Conservation (phyloP, 2,797 vertebrate genomes). For the Delichon dasypus region DNA sequence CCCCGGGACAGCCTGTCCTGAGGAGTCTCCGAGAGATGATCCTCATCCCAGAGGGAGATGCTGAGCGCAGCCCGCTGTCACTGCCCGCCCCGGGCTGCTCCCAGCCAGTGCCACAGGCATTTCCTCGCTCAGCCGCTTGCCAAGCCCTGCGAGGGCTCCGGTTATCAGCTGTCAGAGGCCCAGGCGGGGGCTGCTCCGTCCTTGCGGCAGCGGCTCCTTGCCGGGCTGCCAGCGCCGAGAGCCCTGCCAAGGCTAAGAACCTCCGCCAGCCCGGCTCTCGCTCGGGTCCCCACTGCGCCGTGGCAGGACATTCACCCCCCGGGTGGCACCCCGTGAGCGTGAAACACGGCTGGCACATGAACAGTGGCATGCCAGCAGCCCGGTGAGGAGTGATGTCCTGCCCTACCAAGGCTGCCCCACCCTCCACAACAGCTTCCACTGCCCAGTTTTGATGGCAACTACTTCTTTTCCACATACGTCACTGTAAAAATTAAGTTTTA, state of each 20-base stretch:
- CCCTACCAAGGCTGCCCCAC: background rate
- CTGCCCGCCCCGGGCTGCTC: background rate
- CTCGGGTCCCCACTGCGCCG: background rate
- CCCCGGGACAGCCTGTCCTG: background rate
- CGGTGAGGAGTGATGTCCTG: background rate
- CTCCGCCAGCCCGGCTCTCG: background rate
- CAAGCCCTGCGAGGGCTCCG: background rate
- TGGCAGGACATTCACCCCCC: background rate
- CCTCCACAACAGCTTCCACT: background rate
- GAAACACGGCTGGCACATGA: background rate
- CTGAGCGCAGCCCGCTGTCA: background rate
- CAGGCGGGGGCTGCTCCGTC: background rate
- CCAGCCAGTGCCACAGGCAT: conserved; percentile 38
- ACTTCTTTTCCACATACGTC: background rate
- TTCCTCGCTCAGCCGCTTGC: conserved; percentile 30
- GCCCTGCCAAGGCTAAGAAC: background rate
- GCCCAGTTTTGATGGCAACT: background rate
- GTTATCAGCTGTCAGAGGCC: conserved; percentile 64
- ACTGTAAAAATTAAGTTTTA: background rate
- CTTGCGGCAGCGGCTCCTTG: background rate
- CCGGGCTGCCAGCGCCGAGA: background rate
- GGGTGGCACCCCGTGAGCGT: fast-evolving
- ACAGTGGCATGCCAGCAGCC: background rate
- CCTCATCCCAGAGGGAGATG: background rate
- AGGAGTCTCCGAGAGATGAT: background rate